phyloP scores from a whole-genome alignment of 2,113 vertebrate genomes.

The Oncorhynchus nerka region DNA sequence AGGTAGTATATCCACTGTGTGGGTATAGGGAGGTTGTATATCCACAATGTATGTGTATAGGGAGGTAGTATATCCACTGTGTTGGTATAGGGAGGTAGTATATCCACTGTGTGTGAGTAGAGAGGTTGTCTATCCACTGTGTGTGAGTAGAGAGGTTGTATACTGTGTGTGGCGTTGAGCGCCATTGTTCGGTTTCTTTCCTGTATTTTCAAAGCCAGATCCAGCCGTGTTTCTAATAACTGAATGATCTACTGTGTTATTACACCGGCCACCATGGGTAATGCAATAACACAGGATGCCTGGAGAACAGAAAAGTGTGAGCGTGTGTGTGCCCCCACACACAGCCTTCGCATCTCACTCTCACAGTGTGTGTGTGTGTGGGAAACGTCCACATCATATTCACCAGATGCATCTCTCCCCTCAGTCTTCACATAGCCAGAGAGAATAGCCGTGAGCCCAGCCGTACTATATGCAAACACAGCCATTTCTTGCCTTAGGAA shows the following conservation, averaged over 20 bases:
- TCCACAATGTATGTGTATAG: too few species aligned
- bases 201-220: slow-evolving; percentile 19
- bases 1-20: not conserved
- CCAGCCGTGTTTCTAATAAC: slow-evolving; percentile 29
- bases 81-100: too few species aligned
- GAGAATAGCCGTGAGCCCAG: not conserved
- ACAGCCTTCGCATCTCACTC: not conserved
- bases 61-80: too few species aligned
- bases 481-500: slow-evolving; percentile 45
- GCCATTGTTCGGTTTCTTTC: slow-evolving; percentile 7
- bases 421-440: not conserved
- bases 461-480: slow-evolving; percentile 33
- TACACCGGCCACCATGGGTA: slow-evolving; percentile 21
- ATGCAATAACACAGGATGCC: slow-evolving; percentile 29
- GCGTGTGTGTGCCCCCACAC: slow-evolving; percentile 10
- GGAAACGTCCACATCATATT: slow-evolving; percentile 39
- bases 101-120: too few species aligned
- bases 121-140: not conserved
- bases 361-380: slow-evolving; percentile 21
- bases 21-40: not conserved
- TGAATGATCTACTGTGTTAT: slow-evolving; percentile 50
- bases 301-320: slow-evolving; percentile 31
- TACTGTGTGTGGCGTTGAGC: not conserved
- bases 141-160: slow-evolving; percentile 5
- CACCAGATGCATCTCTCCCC: slow-evolving; percentile 47